Evolutionary conservation across 1,140 invertebrate genomes (phyloP).

Genomic region (Micrasema longulum): DNA sequence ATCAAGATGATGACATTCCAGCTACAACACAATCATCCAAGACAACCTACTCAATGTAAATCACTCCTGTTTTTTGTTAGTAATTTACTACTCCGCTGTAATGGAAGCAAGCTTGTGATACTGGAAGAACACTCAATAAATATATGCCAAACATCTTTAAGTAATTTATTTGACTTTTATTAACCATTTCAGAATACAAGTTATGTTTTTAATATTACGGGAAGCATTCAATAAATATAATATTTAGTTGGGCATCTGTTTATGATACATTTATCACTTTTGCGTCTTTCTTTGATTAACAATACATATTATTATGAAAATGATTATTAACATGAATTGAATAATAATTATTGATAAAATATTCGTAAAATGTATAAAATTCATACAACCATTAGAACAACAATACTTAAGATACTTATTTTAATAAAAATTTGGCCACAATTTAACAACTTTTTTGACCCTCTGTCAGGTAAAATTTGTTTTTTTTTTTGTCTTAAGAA

Average conservation of each 20-base stretch:
- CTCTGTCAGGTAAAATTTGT: constrained; percentile 4
- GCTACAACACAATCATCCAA: constrained; percentile 69
- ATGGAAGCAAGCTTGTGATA: constrained; percentile 45
- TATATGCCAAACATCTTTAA: constrained; percentile 36
- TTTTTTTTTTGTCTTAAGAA: too few species aligned
- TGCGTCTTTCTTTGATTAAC: constrained; percentile 53
- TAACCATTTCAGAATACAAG: constrained; percentile 42
- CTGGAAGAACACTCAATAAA: constrained; percentile 48
- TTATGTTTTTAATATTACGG: constrained; percentile 38
- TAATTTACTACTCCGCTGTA: constrained; percentile 2
- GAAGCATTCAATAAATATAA: constrained; percentile 42
- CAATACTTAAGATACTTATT: constrained; percentile 37
- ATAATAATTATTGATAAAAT: constrained; percentile 40
- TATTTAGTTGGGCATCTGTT: constrained; percentile 45
- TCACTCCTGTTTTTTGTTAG: not conserved
- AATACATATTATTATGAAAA: constrained; percentile 37
- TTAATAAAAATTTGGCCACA: constrained; percentile 44
- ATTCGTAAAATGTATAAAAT: constrained; percentile 46
- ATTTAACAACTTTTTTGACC: constrained; percentile 23
- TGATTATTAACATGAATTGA: constrained; percentile 35
- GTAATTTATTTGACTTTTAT: constrained; percentile 43
- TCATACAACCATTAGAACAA: constrained; percentile 47
- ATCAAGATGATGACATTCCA: constrained; percentile 75
- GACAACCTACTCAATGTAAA: constrained; percentile 66
- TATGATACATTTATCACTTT: constrained; percentile 55